These are phyloP conservation scores for Parnassius orleans DNA, from an alignment of 2,888 invertebrate species.

Conservation along the genomic window DNA sequence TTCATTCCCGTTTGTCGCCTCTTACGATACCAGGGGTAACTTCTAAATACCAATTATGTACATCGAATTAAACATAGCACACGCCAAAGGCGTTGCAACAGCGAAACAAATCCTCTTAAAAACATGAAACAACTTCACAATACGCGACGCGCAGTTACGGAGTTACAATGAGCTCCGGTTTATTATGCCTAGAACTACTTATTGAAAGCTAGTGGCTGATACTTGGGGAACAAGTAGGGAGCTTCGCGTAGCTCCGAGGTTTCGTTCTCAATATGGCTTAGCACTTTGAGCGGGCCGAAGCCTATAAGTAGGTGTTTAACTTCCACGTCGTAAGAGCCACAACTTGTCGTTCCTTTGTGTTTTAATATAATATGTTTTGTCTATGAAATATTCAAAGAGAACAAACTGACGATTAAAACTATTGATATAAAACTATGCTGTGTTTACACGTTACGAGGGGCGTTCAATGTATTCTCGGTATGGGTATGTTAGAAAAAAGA, in stretches of 20 bases:
- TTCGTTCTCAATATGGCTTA: slow-evolving; percentile 57
- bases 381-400: background rate
- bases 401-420: too few relatives aligned
- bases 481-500: too few relatives aligned
- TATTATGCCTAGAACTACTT: slow-evolving; percentile 35
- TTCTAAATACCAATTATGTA: too few relatives aligned
- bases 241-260: slow-evolving; percentile 41
- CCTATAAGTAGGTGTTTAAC: slow-evolving; percentile 35
- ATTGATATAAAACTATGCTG: too few relatives aligned
- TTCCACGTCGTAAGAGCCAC: slow-evolving; percentile 17
- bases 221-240: slow-evolving; percentile 37
- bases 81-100: background rate
- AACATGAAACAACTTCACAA: slow-evolving; percentile 22
- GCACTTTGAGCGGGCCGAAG: slow-evolving; percentile 33
- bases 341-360: slow-evolving; percentile 16
- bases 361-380: slow-evolving; percentile 19
- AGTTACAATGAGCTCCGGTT: slow-evolving; percentile 23
- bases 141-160: slow-evolving; percentile 5
- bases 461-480: too few relatives aligned
- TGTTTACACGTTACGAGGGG: too few relatives aligned
- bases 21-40: too few relatives aligned
- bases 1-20: too few relatives aligned
- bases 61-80: background rate
- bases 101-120: slow-evolving; percentile 26
- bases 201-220: slow-evolving; percentile 44